These are phyloP conservation scores for Tachuris rubrigastra DNA, from an alignment of 2,113 vertebrate species.

Conservation along the genomic window DNA sequence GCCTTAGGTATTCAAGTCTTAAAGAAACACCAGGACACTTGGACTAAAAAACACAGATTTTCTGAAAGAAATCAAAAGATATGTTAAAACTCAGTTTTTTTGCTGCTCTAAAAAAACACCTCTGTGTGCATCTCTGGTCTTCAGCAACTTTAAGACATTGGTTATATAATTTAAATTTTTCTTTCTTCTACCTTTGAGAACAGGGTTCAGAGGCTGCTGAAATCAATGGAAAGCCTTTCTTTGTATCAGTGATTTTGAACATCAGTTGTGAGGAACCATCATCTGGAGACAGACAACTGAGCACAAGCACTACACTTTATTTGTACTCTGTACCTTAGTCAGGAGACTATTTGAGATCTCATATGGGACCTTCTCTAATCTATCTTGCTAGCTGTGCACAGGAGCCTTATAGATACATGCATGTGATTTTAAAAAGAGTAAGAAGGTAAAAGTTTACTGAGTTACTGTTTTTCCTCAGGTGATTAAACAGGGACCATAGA, in stretches of 20 bases:
- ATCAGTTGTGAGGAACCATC: neutral
- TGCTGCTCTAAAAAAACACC: neutral
- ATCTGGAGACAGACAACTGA: neutral
- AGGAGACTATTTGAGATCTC: neutral
- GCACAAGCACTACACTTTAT: neutral
- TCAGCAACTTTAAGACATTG: neutral
- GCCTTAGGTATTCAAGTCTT: neutral
- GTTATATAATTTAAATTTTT: neutral
- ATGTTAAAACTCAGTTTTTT: neutral
- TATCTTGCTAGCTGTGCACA: accelerated
- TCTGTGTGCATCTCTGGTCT: neutral
- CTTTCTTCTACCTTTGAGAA: neutral
- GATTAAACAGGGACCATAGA: neutral
- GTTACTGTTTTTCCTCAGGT: neutral
- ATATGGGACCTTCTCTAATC: neutral
- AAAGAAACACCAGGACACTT: neutral
- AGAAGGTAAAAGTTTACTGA: neutral
- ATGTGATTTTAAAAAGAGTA: neutral
- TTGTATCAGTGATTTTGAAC: neutral
- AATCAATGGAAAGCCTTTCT: neutral
- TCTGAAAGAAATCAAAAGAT: neutral
- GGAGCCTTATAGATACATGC: neutral
- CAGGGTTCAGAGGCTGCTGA: neutral
- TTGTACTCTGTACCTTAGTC: neutral
- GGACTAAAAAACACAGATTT: neutral